phyloP scores from a whole-genome alignment of 2,888 invertebrate genomes.

The Dolomedes plantarius region DNA sequence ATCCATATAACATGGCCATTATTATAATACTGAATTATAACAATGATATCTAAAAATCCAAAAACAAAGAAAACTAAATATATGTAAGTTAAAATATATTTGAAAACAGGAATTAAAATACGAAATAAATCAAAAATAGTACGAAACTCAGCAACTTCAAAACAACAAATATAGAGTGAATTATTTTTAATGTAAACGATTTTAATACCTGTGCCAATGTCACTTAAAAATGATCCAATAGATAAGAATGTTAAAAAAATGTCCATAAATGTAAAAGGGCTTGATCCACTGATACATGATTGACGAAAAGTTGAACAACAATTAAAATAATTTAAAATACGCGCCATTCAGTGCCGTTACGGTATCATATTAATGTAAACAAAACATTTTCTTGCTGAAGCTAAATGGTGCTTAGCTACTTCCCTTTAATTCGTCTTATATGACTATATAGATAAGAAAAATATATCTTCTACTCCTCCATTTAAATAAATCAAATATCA shows the following conservation, averaged over 20 bases:
- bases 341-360: constrained; percentile 30
- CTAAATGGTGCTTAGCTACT: no score
- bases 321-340: constrained; percentile 24
- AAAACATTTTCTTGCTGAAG: no score
- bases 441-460: no score
- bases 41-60: constrained; percentile 53
- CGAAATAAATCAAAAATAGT: not conserved
- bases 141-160: no score
- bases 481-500: no score
- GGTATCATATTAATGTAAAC: no score
- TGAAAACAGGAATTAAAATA: not conserved
- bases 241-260: constrained; percentile 81
- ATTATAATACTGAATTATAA: constrained; percentile 60
- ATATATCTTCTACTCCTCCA: no score
- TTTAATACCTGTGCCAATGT: constrained; percentile 81
- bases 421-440: no score
- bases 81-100: not conserved
- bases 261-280: constrained; percentile 79
- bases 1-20: constrained; percentile 49
- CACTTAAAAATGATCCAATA: constrained; percentile 80
- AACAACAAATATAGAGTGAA: no score
- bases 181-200: no score
- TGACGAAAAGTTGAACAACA: constrained; percentile 15
- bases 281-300: constrained; percentile 11
- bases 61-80: not conserved